Conservation (phyloP, 2,797 vertebrate species). For the Mergus octosetaceus region DNA sequence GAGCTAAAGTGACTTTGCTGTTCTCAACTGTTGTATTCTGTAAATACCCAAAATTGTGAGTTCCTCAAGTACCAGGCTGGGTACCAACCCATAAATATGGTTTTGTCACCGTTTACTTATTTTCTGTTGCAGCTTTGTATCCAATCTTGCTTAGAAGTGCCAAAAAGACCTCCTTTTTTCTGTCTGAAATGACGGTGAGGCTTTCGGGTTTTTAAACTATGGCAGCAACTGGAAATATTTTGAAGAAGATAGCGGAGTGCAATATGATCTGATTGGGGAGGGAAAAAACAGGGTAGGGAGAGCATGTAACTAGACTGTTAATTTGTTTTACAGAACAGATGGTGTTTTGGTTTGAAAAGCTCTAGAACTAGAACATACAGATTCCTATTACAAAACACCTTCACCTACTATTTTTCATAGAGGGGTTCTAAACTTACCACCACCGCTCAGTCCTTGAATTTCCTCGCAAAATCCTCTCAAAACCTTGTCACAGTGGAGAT, state of each 20-base stretch:
- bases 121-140: not conserved
- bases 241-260: not conserved
- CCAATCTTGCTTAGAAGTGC: constrained; percentile 24
- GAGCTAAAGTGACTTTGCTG: not conserved
- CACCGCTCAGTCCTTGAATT: not conserved
- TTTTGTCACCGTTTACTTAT: not conserved
- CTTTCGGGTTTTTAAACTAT: constrained; percentile 1
- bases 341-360: not conserved
- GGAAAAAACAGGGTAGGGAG: not conserved
- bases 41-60: not conserved
- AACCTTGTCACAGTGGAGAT: not conserved
- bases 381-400: not conserved
- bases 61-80: not conserved
- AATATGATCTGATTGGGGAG: not conserved
- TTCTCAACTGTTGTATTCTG: not conserved
- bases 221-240: constrained; percentile 15
- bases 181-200: not conserved
- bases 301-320: not conserved
- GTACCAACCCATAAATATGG: not conserved
- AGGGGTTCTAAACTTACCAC: not conserved
- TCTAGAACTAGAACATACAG: not conserved
- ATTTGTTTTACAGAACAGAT: not conserved
- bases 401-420: not conserved
- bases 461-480: not conserved
- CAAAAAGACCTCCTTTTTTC: constrained; percentile 30